Conservation (phyloP, 2,113 vertebrate genomes). For the Carlito syrichta region DNA sequence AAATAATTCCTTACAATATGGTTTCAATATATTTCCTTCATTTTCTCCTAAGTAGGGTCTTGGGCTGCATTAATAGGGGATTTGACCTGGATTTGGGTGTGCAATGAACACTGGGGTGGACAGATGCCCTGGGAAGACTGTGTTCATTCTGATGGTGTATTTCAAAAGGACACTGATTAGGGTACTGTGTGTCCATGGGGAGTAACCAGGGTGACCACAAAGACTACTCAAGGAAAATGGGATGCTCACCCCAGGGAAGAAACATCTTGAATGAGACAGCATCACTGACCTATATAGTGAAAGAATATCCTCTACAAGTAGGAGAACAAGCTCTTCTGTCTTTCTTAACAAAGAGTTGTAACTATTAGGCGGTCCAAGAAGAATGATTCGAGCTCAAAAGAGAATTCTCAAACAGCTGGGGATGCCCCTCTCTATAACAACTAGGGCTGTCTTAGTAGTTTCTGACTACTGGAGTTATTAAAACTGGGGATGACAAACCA, state of each 20-base stretch:
- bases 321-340: neutral
- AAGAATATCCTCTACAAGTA: neutral
- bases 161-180: neutral
- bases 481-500: neutral
- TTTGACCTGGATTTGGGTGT: neutral
- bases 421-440: neutral
- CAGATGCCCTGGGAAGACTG: neutral
- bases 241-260: neutral
- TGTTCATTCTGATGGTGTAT: neutral
- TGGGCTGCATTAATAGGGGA: neutral
- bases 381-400: neutral
- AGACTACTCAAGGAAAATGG: neutral
- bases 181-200: neutral
- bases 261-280: neutral
- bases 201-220: neutral
- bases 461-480: neutral
- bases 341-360: neutral
- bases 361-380: neutral
- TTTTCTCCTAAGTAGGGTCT: neutral
- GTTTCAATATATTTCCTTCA: neutral
- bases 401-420: neutral
- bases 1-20: neutral
- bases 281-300: neutral
- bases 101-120: neutral
- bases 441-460: neutral